Conservation (phyloP, 2,888 invertebrate genomes). For the Lamproptera curius region DNA sequence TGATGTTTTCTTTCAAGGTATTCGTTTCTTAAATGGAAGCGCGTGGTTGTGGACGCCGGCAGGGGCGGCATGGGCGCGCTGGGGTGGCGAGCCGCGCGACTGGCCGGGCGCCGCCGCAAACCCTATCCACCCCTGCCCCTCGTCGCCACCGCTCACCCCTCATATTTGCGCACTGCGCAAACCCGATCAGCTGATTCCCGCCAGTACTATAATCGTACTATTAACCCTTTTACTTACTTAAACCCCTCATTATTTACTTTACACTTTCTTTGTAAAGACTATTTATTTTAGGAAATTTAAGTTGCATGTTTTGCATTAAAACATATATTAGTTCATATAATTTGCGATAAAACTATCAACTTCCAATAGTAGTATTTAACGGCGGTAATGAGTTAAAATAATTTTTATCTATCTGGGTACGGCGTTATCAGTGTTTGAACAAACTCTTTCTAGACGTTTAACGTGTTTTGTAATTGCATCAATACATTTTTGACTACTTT, state of each 20-base stretch:
- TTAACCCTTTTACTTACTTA: constrained; percentile 16
- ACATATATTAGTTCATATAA: not conserved
- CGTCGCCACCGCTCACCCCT: constrained; percentile 41
- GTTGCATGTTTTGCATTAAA: not conserved
- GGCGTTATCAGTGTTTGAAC: not conserved
- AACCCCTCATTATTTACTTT: not conserved
- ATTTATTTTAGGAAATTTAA: not conserved
- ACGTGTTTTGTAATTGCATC: not conserved
- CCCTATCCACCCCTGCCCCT: constrained; percentile 26
- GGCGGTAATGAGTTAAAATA: not conserved
- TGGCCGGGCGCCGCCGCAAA: constrained; percentile 49
- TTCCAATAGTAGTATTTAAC: not conserved
- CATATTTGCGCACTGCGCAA: constrained; percentile 76
- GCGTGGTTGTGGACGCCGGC: constrained; percentile 36
- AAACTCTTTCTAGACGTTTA: not conserved
- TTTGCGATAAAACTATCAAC: not conserved
- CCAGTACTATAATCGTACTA: constrained; percentile 45
- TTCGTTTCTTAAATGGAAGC: constrained; percentile 28
- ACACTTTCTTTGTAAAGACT: no score
- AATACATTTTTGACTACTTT: not conserved
- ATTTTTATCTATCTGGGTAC: not conserved
- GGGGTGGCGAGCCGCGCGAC: constrained; percentile 38
- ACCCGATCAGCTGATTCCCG: constrained; percentile 76
- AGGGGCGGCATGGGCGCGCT: constrained; percentile 36
- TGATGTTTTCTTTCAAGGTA: constrained; percentile 38